A percentile compares a stretch with the other conserved stretches of the same genome.
Conservation (phyloP, 2,113 vertebrate species). For the Chaetodon trifascialis region DNA sequence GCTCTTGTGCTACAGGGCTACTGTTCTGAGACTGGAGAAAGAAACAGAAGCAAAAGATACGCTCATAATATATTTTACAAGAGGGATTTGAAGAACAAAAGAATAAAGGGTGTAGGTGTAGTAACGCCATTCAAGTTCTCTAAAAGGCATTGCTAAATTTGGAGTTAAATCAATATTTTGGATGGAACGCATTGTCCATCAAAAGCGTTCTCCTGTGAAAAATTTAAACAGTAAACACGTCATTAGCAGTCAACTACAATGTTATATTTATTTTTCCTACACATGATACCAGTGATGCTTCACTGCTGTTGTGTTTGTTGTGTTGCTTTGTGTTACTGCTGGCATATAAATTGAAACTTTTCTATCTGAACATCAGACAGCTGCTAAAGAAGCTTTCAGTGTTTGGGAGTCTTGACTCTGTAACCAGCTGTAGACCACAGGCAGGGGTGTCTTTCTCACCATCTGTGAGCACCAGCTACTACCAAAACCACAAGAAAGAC, state of each 20-base stretch:
- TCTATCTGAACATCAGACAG: neutral
- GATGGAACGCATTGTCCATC: neutral
- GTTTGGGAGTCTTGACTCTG: neutral
- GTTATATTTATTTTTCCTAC: neutral
- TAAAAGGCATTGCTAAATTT: neutral
- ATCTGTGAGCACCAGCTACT: constrained; percentile 43
- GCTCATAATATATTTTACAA: constrained; percentile 16
- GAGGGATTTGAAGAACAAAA: neutral
- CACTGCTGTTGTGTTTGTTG: neutral
- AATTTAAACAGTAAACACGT: neutral
- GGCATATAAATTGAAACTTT: neutral
- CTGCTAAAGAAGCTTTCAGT: neutral
- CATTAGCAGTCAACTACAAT: neutral
- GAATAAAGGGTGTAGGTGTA: neutral
- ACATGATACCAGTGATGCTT: neutral
- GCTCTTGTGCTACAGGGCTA: neutral
- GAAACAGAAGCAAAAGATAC: constrained; percentile 37
- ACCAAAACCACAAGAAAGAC: constrained; percentile 65
- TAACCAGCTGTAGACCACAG: constrained; percentile 50
- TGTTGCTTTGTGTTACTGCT: neutral
- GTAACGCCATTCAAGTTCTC: neutral
- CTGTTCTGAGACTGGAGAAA: constrained; percentile 48
- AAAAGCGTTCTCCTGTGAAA: neutral
- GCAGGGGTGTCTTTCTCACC: constrained; percentile 41
- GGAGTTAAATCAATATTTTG: neutral